Evolutionary conservation across 2,113 vertebrate species (phyloP).

Genomic region (Equus quagga): DNA sequence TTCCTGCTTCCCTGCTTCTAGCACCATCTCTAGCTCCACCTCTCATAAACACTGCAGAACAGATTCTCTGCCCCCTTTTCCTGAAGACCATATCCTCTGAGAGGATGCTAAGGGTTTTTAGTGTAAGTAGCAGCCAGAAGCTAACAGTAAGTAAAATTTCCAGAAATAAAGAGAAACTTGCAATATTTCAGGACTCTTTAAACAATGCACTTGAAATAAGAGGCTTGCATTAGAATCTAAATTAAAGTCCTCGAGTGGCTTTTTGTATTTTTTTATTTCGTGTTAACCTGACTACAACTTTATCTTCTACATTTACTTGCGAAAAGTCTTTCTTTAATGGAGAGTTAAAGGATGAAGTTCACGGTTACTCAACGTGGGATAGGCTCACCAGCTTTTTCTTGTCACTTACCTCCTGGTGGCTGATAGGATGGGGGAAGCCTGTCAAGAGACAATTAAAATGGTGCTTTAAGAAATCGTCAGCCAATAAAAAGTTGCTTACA

Average conservation of each 20-base stretch:
- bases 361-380: accelerated
- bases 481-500: slow-evolving; percentile 61
- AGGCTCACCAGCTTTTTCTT: neutral
- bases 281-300: neutral
- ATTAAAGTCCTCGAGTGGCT: slow-evolving; percentile 37
- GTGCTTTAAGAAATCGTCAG: neutral
- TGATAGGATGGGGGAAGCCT: neutral
- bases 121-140: neutral
- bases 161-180: slow-evolving; percentile 7
- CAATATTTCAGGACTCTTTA: neutral
- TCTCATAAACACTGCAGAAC: neutral
- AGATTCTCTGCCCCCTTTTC: neutral
- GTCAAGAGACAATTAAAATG: neutral
- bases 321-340: neutral
- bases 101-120: neutral
- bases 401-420: neutral
- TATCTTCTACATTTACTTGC: neutral
- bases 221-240: slow-evolving; percentile 38
- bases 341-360: neutral
- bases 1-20: neutral
- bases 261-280: slow-evolving; percentile 48
- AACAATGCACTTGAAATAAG: slow-evolving; percentile 15
- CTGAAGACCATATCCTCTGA: neutral
- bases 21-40: neutral
- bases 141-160: neutral